Base-by-base conservation (phyloP, 2,888 invertebrate species). In the Hirtodrosophila trivittata region DNA sequence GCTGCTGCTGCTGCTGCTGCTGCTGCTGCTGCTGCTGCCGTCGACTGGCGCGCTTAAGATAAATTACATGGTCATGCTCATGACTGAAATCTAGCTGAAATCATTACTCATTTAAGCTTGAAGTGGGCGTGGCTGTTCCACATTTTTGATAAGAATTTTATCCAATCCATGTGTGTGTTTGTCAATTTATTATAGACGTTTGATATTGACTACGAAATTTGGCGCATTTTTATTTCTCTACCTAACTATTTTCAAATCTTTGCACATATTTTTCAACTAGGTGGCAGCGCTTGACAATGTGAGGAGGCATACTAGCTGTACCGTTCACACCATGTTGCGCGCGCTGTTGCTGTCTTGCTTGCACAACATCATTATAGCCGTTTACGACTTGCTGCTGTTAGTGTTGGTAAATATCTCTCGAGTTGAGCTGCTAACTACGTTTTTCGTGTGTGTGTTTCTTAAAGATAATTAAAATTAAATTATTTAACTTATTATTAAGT, bases 401-500 rank as follows among this genome's bases (percentile, higher is more conserved):
- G 76, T 74, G 74, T 74, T 69, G 74, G 66, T 65, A 71, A 71
- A 74, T 59, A 50, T 71, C 57, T 71, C 57, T 57, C 50, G 46
- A 54, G 39, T 56, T 63, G 54, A 55, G 64, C 67, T 63, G 71
- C 68, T 71, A 78, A 76, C 82, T 78, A 77, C 78, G 75, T 76
- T 78, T 82, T 68, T 71, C 71, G 85, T 77, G 84, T 83, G 80
- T 80, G 80, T 80, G 76, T 59, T 21, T 78, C 77, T 74, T 73
- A 30, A 74, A 78, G 75, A 83, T 78, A 83, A 78, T 78, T 80
- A 75, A 77, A 80, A 77, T 75, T 77, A 67, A 80, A 80, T 80
- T 80, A 80, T 80, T 84, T 80, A 70, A 75, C 73, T 80, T 84
- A 77, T 80, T 75, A 84, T 80, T 84, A 80, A 81, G 80, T 80